A percentile compares a stretch with the other conserved stretches of the same genome.
phyloP scores from a whole-genome alignment of 92 coral and sea anemone genomes.

The Zoanthus gigantus region DNA sequence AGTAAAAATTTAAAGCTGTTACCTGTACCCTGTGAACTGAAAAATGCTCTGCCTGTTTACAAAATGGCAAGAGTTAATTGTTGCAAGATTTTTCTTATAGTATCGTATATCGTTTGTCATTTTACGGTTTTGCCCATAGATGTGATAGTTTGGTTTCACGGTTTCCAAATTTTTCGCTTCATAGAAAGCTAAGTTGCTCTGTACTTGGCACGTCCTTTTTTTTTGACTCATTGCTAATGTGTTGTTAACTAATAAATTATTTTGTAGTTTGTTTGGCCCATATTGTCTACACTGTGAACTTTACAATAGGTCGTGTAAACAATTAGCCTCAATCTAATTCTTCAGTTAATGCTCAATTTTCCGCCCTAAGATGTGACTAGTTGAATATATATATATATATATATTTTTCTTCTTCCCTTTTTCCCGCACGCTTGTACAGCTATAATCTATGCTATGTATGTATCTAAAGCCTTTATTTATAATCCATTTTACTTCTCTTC shows the following conservation, averaged over 20 bases:
- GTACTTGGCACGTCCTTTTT: too few species aligned
- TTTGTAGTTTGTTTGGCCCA: slow-evolving; percentile 20
- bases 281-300: slow-evolving; percentile 9
- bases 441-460: too few species aligned
- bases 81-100: neutral
- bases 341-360: neutral
- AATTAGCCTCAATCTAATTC: neutral
- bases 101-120: neutral
- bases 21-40: neutral
- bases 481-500: too few species aligned
- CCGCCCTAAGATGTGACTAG: too few species aligned
- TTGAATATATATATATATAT: too few species aligned
- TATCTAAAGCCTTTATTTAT: too few species aligned
- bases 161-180: neutral
- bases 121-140: neutral
- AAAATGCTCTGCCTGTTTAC: neutral
- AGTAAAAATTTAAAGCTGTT: neutral
- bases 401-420: too few species aligned
- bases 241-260: neutral
- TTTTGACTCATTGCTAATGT: too few species aligned
- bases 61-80: neutral
- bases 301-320: slow-evolving; percentile 33
- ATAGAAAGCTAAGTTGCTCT: too few species aligned
- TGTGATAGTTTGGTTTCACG: neutral
- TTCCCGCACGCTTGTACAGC: too few species aligned